Evolutionary conservation across 2,888 invertebrate genomes (phyloP).

Genomic region (Trachelus iudaicus): DNA sequence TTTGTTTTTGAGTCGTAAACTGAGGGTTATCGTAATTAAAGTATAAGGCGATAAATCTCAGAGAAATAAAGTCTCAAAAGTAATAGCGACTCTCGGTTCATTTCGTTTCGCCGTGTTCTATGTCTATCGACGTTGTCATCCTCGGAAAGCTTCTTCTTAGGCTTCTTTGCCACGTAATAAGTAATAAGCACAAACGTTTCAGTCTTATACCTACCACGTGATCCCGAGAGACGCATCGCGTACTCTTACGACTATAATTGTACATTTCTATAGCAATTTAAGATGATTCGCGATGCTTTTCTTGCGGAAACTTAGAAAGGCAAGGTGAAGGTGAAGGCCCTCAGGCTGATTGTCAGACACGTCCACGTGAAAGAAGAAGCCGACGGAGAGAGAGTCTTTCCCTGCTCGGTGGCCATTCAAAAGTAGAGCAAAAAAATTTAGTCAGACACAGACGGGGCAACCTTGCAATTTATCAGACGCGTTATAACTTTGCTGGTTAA

Average conservation of each 20-base stretch:
- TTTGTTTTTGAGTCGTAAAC: neutral
- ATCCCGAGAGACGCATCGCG: neutral
- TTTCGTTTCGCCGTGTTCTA: neutral
- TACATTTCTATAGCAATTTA: slow-evolving; percentile 5
- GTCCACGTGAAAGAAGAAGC: neutral
- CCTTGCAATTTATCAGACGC: neutral
- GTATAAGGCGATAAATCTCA: neutral
- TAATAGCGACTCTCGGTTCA: neutral
- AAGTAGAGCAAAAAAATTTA: slow-evolving; percentile 15
- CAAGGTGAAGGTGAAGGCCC: slow-evolving; percentile 37
- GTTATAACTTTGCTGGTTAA: neutral
- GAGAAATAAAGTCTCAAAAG: neutral
- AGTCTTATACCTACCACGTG: neutral
- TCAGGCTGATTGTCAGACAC: neutral
- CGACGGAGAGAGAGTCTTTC: slow-evolving; percentile 11
- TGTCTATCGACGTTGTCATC: neutral
- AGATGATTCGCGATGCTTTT: slow-evolving; percentile 7
- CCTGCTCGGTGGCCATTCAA: neutral
- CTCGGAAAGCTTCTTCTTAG: neutral
- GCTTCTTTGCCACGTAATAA: neutral
- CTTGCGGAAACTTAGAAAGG: slow-evolving; percentile 18
- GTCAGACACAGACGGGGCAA: neutral
- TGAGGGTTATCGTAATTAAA: neutral
- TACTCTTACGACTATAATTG: neutral
- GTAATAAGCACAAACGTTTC: neutral